Conservation (phyloP, 2,888 invertebrate genomes). For the Orchesellides sinensis region DNA sequence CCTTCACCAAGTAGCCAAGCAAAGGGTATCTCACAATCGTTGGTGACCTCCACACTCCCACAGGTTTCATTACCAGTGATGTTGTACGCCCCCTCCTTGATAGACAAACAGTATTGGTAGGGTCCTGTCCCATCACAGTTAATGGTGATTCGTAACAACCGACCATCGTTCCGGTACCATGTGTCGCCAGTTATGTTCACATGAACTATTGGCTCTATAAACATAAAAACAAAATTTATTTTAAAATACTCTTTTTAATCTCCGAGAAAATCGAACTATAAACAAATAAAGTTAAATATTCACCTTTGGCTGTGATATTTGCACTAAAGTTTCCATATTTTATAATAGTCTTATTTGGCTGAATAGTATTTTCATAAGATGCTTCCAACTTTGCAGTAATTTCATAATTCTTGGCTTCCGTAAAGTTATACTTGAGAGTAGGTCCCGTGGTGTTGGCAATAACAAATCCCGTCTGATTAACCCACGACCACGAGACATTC, state of each 20-base stretch:
- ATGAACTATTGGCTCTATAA: slow-evolving; percentile 84
- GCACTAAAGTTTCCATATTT: slow-evolving; percentile 85
- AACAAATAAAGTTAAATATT: slow-evolving; percentile 57
- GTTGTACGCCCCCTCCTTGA: slow-evolving; percentile 80
- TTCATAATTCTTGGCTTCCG: slow-evolving; percentile 61
- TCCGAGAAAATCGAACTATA: neutral
- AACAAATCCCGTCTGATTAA: slow-evolving; percentile 32
- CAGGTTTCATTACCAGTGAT: slow-evolving; percentile 76
- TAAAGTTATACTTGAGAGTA: slow-evolving; percentile 67
- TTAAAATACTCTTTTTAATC: no score
- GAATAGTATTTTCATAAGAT: slow-evolving; percentile 51
- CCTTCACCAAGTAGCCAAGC: slow-evolving; percentile 84
- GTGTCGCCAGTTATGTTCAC: slow-evolving; percentile 86
- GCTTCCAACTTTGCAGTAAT: slow-evolving; percentile 65
- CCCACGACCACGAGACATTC: slow-evolving; percentile 70
- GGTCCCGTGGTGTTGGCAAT: slow-evolving; percentile 66
- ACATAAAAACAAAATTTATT: slow-evolving; percentile 19
- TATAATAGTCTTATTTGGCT: slow-evolving; percentile 13
- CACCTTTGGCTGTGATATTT: slow-evolving; percentile 84
- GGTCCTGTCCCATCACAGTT: slow-evolving; percentile 87
- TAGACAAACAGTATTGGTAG: slow-evolving; percentile 84
- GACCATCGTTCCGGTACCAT: slow-evolving; percentile 88
- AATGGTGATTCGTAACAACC: slow-evolving; percentile 83
- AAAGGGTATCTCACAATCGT: slow-evolving; percentile 82
- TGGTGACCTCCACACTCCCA: slow-evolving; percentile 65